Evolutionary conservation across 2,113 vertebrate genomes (phyloP), one percentile per base, ranked within the genome.

Genomic region (Theropithecus gelada): DNA sequence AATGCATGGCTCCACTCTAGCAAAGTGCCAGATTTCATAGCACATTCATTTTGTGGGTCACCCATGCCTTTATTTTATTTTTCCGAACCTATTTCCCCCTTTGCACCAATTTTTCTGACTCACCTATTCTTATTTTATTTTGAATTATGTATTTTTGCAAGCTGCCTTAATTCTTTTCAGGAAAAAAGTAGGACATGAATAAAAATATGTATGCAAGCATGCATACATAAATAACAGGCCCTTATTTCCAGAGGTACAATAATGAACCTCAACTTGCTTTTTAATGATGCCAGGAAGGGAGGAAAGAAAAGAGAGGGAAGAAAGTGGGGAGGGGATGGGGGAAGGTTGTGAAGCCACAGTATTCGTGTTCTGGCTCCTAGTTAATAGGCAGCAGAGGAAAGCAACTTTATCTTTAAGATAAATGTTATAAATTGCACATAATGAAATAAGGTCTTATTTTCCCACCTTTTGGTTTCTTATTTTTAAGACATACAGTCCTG

Each of bases 381-480:
- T 95, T 97, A 97, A 97, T 80, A 96, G 96, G 92, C 88, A 98
- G 82, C 78, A 10, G 32, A 94, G 82, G 78, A 96, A 92, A 27
- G 76, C 86, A 97, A 70, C 52, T 97, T 98, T 52, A 95, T 97
- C 93, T 95, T 95, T 52, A 79, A 98, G 98, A 98, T 97, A 61
- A 95, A 82, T 97, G 96, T 97, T 98, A 97, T 98, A 86, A 98
- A 98, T 97, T 97, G 92, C 87, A 97, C 78, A 48, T 97, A 88
- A 94, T 98, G 96, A 98, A 98, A 98, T 98, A 98, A 55, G 97
- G 82, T 84, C 93, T 97, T 98, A 97, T 98, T 98, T 98, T 25
- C 14, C 97, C 98, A 98, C 92, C 93, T 94, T 98, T 96, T 91
- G 70, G 81, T 97, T 98, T 98, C 92, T 97, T 98, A 93, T 98